Evolutionary conservation across 2,797 vertebrate genomes (phyloP).

Genomic region (Garrulus glandarius): DNA sequence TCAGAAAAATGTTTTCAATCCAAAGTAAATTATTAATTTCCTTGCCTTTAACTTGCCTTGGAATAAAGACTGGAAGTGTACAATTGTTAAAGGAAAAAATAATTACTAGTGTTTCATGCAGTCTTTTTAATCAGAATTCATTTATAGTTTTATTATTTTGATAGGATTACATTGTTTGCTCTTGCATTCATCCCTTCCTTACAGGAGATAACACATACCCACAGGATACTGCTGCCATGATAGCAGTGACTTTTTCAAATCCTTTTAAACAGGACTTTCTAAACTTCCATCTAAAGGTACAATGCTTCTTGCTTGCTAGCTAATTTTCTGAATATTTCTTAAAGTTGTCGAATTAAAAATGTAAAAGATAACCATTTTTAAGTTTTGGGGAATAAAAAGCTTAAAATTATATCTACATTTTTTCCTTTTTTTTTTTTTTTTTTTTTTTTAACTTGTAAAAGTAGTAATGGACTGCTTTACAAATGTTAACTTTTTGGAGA

Average conservation of each 20-base stretch:
- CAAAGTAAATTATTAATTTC: background rate
- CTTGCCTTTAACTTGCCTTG: background rate
- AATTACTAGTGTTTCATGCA: background rate
- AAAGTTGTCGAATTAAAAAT: background rate
- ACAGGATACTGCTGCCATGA: background rate
- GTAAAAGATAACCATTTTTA: background rate
- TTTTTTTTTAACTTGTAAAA: background rate
- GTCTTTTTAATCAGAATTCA: background rate
- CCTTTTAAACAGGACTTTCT: background rate
- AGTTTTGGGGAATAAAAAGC: background rate
- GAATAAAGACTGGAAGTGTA: background rate
- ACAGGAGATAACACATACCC: background rate
- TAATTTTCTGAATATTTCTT: background rate
- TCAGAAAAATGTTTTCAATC: background rate
- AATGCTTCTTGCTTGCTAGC: background rate
- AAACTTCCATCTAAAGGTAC: background rate
- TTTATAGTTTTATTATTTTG: background rate
- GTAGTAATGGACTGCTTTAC: background rate
- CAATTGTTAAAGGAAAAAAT: background rate
- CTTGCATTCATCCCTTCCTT: background rate
- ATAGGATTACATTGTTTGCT: background rate
- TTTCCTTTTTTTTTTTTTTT: background rate
- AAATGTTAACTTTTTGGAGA: background rate
- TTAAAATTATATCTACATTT: background rate
- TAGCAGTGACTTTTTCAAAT: background rate